A percentile compares a stretch with the other conserved stretches of the same genome.
These are phyloP conservation scores for Araneus ventricosus DNA, from an alignment of 1,140 invertebrate species.

Conservation along the genomic window DNA sequence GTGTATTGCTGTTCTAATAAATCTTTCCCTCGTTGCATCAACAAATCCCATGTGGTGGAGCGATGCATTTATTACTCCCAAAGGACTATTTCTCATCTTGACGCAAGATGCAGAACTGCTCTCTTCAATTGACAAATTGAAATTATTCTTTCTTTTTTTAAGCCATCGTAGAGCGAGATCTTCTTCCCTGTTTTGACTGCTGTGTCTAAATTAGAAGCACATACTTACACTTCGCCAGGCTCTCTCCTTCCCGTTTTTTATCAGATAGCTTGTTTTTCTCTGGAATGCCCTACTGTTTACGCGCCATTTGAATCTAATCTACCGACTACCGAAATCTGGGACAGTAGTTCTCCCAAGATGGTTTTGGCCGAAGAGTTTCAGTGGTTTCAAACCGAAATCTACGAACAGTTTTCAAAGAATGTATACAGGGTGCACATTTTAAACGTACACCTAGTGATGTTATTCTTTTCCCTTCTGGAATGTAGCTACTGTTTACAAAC, in stretches of 20 bases:
- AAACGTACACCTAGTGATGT: no score
- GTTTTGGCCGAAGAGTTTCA: no score
- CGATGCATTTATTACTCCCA: background rate
- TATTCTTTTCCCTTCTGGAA: no score
- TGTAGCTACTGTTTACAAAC: no score
- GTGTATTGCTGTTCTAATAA: background rate
- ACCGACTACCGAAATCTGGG: no score
- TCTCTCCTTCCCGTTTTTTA: background rate
- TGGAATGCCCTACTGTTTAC: background rate
- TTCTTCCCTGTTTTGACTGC: background rate
- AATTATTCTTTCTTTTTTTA: slow-evolving; percentile 21
- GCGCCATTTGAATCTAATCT: no score
- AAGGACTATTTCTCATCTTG: slow-evolving; percentile 36
- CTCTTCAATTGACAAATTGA: slow-evolving; percentile 28
- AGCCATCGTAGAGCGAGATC: background rate
- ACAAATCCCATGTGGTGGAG: background rate
- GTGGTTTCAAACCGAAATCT: no score
- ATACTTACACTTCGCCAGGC: slow-evolving; percentile 9
- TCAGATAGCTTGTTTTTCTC: background rate
- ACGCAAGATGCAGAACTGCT: background rate
- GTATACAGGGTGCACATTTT: no score
- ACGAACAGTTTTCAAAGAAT: no score
- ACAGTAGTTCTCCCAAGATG: no score
- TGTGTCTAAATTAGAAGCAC: background rate
- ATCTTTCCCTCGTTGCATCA: slow-evolving; percentile 4